Evolutionary conservation across 1,140 invertebrate species (phyloP).

Genomic region (Diploscapter pachys): DNA sequence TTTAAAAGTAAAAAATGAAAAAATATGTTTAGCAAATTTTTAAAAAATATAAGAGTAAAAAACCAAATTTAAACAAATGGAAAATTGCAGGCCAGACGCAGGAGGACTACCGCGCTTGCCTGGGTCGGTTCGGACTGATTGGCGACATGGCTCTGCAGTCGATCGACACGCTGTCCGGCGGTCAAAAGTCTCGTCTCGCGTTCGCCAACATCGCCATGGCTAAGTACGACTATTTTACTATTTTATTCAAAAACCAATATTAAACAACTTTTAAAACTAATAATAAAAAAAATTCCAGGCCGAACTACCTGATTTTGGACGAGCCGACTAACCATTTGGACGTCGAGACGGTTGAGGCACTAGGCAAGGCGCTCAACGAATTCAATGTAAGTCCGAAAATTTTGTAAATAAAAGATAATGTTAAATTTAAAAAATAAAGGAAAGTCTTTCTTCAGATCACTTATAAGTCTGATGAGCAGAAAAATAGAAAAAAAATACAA

Average conservation of each 20-base stretch:
- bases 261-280: too few species aligned
- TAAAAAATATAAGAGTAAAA: too few species aligned
- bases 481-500: slow-evolving; percentile 1
- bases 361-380: slow-evolving; percentile 84
- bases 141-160: slow-evolving; percentile 85
- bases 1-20: too few species aligned
- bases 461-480: background rate
- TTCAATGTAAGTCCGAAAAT: slow-evolving; percentile 62
- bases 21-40: too few species aligned
- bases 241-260: background rate
- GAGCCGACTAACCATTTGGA: slow-evolving; percentile 73
- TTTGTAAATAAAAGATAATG: background rate
- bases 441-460: background rate
- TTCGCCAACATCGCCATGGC: slow-evolving; percentile 84
- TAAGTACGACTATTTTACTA: slow-evolving; percentile 55
- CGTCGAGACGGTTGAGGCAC: slow-evolving; percentile 89
- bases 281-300: slow-evolving; percentile 63
- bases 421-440: background rate
- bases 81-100: slow-evolving; percentile 73
- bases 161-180: slow-evolving; percentile 80
- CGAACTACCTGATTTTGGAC: slow-evolving; percentile 93
- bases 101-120: slow-evolving; percentile 86
- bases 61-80: too few species aligned
- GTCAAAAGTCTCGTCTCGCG: slow-evolving; percentile 97
- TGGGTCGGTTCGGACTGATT: slow-evolving; percentile 91